phyloP scores from a whole-genome alignment of 92 coral and sea anemone species.

The Parazoanthus atlanticus region DNA sequence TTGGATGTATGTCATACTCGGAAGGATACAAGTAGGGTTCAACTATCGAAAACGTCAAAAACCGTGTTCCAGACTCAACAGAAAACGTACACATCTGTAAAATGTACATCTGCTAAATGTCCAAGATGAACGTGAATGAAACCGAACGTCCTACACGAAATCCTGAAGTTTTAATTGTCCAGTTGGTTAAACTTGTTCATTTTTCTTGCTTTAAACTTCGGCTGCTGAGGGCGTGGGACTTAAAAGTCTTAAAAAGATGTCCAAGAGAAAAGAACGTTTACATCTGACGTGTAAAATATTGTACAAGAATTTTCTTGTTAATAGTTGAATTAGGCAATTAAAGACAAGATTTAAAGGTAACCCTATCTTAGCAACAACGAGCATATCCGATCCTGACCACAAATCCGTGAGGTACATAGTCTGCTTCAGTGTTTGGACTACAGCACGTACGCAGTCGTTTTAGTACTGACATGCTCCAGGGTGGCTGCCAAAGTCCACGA shows the following conservation, averaged over 20 bases:
- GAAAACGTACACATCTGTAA: background rate
- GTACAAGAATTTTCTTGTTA: background rate
- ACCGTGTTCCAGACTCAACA: background rate
- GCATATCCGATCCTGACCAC: background rate
- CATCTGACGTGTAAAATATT: background rate
- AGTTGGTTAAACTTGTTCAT: background rate
- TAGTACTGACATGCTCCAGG: background rate
- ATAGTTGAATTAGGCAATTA: background rate
- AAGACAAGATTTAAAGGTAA: background rate
- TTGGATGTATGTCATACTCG: background rate
- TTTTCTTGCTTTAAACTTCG: background rate
- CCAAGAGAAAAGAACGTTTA: background rate
- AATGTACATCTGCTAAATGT: background rate
- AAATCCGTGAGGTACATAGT: background rate
- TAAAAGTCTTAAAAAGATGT: background rate
- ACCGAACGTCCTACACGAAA: too few relatives aligned
- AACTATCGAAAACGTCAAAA: background rate
- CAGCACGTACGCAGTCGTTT: background rate
- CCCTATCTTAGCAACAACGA: background rate
- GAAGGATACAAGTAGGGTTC: background rate
- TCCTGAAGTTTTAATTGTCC: too few relatives aligned
- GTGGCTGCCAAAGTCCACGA: background rate
- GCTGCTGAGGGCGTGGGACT: too few relatives aligned
- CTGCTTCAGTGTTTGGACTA: background rate
- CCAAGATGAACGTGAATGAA: background rate